phyloP scores from a whole-genome alignment of 2,113 vertebrate genomes.

The Dipodomys ordii region DNA sequence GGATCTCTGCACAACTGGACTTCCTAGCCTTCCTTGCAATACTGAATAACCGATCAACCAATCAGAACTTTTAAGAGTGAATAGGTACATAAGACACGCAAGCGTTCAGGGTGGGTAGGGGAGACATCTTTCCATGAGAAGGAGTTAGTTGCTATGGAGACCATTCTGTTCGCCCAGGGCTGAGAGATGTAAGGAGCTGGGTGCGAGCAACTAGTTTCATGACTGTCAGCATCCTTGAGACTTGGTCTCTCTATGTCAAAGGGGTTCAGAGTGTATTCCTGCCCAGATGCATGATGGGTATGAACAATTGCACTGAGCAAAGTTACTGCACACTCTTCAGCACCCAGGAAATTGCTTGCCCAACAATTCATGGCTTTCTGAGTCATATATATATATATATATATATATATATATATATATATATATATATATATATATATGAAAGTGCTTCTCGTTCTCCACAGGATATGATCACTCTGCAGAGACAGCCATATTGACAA shows the following conservation, averaged over 20 bases:
- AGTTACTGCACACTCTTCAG: neutral
- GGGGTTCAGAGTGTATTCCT: neutral
- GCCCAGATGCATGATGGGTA: too few relatives aligned
- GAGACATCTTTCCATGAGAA: neutral
- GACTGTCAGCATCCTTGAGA: neutral
- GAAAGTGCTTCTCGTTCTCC: neutral
- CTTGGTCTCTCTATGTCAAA: neutral
- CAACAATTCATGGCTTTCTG: neutral
- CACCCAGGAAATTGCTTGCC: neutral
- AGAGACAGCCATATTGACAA: neutral
- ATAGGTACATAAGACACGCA: too few relatives aligned
- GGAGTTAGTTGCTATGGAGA: neutral
- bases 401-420: neutral
- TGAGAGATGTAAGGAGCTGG: neutral
- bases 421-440: neutral
- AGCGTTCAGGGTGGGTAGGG: too few relatives aligned
- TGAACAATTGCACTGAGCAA: neutral
- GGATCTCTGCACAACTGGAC: too few relatives aligned
- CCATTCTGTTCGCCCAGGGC: rapidly evolving
- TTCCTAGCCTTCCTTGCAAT: too few relatives aligned
- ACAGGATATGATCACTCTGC: neutral
- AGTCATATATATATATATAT: neutral
- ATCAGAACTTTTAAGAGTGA: too few relatives aligned
- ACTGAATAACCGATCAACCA: too few relatives aligned
- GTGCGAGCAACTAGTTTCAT: neutral